Conservation (phyloP, 2,113 vertebrate genomes). For the Machaerirhynchus nigripectus region DNA sequence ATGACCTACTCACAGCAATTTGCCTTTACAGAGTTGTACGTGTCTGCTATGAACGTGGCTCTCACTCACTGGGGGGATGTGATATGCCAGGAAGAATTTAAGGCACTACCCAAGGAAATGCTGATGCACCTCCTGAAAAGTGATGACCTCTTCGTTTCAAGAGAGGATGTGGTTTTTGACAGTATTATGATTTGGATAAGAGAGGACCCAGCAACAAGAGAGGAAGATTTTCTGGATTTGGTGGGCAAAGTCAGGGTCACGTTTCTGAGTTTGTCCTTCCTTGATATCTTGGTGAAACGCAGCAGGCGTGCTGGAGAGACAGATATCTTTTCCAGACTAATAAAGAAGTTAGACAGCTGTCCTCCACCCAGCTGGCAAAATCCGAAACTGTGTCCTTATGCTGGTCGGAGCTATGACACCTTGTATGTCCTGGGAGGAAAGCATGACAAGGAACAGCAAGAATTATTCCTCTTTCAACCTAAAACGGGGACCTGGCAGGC, state of each 20-base stretch:
- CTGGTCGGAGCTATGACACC: conserved; percentile 75
- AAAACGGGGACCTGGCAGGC: conserved; percentile 80
- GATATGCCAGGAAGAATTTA: conserved; percentile 72
- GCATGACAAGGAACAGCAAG: conserved; percentile 82
- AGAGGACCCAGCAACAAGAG: conserved; percentile 71
- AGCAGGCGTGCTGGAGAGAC: conserved; percentile 69
- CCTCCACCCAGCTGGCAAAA: conserved; percentile 78
- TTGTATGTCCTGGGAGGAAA: conserved; percentile 84
- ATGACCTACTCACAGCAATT: conserved; percentile 81
- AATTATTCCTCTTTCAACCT: conserved; percentile 81
- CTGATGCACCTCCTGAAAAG: conserved; percentile 77
- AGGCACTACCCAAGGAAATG: conserved; percentile 75
- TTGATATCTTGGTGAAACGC: conserved; percentile 74
- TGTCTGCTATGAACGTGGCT: conserved; percentile 74
- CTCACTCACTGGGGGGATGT: conserved; percentile 83
- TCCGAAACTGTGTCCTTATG: conserved; percentile 15
- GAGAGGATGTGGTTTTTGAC: conserved; percentile 82
- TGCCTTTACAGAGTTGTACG: conserved; percentile 71
- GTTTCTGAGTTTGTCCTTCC: conserved; percentile 80
- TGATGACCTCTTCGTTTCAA: conserved; percentile 75
- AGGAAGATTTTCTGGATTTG: conserved; percentile 81
- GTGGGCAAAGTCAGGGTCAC: conserved; percentile 77
- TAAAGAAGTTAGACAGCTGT: conserved; percentile 75
- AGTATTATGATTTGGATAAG: conserved; percentile 79
- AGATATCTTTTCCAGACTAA: conserved; percentile 67